Evolutionary conservation across 2,113 vertebrate species (phyloP), one percentile per base, ranked within the genome.

Genomic region (Aspiorhynchus laticeps): DNA sequence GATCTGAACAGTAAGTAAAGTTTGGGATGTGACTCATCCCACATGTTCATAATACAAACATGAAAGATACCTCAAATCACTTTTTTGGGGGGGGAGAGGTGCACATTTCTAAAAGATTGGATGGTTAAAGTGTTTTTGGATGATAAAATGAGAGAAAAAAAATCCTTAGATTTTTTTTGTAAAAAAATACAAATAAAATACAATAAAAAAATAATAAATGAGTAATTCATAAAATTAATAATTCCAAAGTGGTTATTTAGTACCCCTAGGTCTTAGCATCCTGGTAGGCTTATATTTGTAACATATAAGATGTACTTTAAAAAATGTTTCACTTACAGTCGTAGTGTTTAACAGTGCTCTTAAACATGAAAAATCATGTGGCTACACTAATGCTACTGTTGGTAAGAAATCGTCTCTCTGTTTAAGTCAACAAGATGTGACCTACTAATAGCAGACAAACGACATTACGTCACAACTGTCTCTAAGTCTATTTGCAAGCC

Each of bases 401-500:
- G 63, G n/a, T 83, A 12, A 31, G 56, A 14, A 48, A 48, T 31
- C 14, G 46, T 65, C 41, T 81, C 24, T 67, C 38, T 67, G 36
- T 63, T 46, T 67, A 83, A 69, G 19, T 43, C 61, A 51, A 83
- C 51, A 21, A 26, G 63, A 69, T 24, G 15, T 51, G 63, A 83
- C 63, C 80, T 51, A 69, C 17, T 48, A 69, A 83, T 31, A 69
- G 80, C 41, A 69, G 63, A 33, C 41, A 69, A 67, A 83, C 19
- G 3, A 69, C 41, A 51, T 83, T 83, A 69, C 63, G 19, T 69
- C 80, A 83, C 80, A 69, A 48, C 61, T 14, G 28, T 78, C 76
- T 78, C 28, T 78, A 67, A 82, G 80, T 69, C 80, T 83, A 51
- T 83, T 51, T 83, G 17, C 41, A 83, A 83, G 26, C 61, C 63